These are phyloP conservation scores for Hippocampus kuda DNA, from an alignment of 2,797 vertebrate species.

Conservation along the genomic window DNA sequence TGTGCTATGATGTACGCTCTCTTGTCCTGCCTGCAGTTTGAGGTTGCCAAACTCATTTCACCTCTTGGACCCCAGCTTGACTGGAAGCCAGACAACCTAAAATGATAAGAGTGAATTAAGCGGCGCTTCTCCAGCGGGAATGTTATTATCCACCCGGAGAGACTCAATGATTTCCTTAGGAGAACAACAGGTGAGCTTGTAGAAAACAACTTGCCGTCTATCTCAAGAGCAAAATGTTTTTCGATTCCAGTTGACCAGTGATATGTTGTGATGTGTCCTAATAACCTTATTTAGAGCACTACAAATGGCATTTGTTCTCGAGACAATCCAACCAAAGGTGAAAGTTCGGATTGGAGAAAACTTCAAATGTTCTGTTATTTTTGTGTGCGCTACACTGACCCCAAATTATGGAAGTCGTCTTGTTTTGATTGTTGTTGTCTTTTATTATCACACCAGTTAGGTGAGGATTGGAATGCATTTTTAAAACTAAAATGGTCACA, in stretches of 20 bases:
- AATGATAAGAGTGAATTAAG: constrained; percentile 73
- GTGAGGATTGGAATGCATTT: background rate
- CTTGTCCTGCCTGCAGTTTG: constrained; percentile 53
- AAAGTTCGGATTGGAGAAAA: background rate
- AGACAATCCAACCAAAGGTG: background rate
- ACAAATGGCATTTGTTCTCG: background rate
- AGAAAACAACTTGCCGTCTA: constrained; percentile 49
- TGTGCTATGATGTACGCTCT: constrained; percentile 71
- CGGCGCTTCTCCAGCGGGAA: constrained; percentile 64
- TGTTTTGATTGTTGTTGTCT: background rate
- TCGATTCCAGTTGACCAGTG: constrained; percentile 38
- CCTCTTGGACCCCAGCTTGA: constrained; percentile 71
- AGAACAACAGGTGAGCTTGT: constrained; percentile 70
- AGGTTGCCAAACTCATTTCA: constrained; percentile 81
- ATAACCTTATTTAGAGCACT: constrained; percentile 33
- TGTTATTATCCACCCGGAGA: constrained; percentile 68
- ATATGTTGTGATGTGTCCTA: constrained; percentile 41
- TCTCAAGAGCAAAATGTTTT: constrained; percentile 51
- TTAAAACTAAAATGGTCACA: background rate
- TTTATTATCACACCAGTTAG: background rate
- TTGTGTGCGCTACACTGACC: no score
- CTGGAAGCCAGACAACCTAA: constrained; percentile 70
- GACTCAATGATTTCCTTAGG: constrained; percentile 61
- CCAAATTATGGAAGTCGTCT: no score
- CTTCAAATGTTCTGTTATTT: background rate